phyloP scores from a whole-genome alignment of 2,797 vertebrate genomes.

The Intellagama lesueurii region DNA sequence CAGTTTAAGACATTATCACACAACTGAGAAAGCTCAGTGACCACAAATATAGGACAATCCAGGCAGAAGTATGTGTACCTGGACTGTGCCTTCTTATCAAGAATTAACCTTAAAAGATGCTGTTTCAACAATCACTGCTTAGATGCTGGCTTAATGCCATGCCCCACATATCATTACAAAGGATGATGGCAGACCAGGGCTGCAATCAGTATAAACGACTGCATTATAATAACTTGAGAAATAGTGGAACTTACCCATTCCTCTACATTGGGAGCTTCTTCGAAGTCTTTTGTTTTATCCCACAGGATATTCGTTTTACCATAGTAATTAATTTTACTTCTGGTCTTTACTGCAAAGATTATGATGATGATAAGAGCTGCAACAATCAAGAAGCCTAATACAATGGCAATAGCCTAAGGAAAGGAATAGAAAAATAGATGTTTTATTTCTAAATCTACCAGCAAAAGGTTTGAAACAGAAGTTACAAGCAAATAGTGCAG shows the following conservation, averaged over 20 bases:
- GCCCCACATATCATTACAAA: not conserved
- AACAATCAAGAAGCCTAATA: slow-evolving; percentile 86
- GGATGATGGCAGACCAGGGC: not conserved
- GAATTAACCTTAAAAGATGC: not conserved
- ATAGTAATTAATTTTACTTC: slow-evolving; percentile 80
- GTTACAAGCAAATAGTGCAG: not conserved
- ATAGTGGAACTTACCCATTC: slow-evolving; percentile 85
- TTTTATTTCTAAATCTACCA: slow-evolving; percentile 2
- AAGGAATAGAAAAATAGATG: not conserved
- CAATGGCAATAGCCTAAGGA: slow-evolving; percentile 88
- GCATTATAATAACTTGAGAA: not conserved
- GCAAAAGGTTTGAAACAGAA: not conserved
- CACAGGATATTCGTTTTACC: slow-evolving; percentile 92
- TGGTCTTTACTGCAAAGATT: slow-evolving; percentile 89
- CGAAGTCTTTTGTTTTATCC: slow-evolving; percentile 80
- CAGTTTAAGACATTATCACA: not conserved
- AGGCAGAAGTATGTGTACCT: not conserved
- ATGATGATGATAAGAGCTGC: slow-evolving; percentile 87
- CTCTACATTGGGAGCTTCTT: slow-evolving; percentile 85
- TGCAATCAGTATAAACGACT: not conserved
- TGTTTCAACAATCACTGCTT: not conserved
- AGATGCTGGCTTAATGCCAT: not conserved
- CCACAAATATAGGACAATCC: not conserved
- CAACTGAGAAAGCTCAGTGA: not conserved
- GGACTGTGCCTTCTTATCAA: not conserved